A percentile compares a stretch with the other conserved stretches of the same genome.
Conservation (phyloP, 2,888 invertebrate genomes). For the Nezara viridula region DNA sequence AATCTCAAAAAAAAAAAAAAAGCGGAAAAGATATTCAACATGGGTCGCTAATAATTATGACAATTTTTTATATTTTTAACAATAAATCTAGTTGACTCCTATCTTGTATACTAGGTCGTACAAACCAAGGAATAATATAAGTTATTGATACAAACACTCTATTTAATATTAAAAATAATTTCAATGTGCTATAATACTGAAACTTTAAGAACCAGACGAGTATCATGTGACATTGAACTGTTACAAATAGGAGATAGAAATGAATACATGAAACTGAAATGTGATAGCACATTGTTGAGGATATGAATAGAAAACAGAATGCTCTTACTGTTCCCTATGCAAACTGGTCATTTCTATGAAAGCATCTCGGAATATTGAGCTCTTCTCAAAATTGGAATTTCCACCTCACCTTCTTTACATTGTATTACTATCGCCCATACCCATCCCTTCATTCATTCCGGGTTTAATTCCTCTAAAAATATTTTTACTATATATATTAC, state of each 20-base stretch:
- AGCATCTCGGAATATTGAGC: background rate
- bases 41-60: too few species aligned
- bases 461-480: background rate
- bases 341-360: background rate
- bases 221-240: background rate
- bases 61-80: too few species aligned
- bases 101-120: too few species aligned
- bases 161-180: too few species aligned
- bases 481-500: too few species aligned
- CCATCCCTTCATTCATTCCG: background rate
- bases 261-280: background rate
- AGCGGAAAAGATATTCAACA: too few species aligned
- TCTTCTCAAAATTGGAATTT: conserved; percentile 4
- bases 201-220: background rate
- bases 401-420: background rate
- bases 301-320: conserved; percentile 18
- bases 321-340: background rate
- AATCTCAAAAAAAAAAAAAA: too few species aligned
- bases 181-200: too few species aligned
- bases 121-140: too few species aligned
- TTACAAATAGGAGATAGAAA: background rate
- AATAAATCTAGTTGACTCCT: too few species aligned
- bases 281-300: background rate
- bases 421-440: background rate
- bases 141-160: too few species aligned